Conservation (phyloP, 1,140 invertebrate genomes). For the Zeugodacus cucurbitae region DNA sequence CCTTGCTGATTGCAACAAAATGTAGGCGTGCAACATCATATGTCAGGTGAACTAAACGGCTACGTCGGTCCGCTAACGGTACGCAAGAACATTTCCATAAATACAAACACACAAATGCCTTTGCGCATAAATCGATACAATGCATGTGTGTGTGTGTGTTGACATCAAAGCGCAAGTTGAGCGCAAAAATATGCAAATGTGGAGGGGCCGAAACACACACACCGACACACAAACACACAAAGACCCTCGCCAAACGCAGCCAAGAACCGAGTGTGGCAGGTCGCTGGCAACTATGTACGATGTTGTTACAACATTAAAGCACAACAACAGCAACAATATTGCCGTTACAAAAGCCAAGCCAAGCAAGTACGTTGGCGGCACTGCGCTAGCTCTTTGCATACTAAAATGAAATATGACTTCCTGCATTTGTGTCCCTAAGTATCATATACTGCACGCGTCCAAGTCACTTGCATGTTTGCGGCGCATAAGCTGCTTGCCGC, state of each 20-base stretch:
- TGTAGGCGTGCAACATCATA: constrained; percentile 1
- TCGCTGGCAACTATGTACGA: background rate
- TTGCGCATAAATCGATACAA: too few relatives aligned
- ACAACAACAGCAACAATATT: background rate
- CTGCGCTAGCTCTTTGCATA: background rate
- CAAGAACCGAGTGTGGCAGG: background rate
- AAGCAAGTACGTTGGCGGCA: background rate
- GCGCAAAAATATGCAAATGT: background rate
- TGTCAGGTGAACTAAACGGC: background rate
- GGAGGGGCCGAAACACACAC: background rate
- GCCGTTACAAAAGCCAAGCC: background rate
- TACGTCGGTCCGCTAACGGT: background rate
- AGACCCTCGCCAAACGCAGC: background rate
- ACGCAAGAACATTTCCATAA: background rate
- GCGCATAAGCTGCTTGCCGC: too few relatives aligned
- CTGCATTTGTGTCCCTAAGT: constrained; percentile 9
- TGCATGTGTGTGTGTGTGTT: background rate
- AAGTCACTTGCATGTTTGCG: background rate
- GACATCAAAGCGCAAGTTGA: background rate
- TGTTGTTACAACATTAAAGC: background rate
- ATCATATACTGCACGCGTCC: background rate
- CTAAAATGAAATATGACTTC: constrained; percentile 33
- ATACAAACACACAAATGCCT: background rate
- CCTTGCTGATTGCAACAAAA: background rate
- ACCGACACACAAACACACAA: background rate